Evolutionary conservation across 2,797 vertebrate genomes (phyloP).

Genomic region (Neopelma chrysocephalum): DNA sequence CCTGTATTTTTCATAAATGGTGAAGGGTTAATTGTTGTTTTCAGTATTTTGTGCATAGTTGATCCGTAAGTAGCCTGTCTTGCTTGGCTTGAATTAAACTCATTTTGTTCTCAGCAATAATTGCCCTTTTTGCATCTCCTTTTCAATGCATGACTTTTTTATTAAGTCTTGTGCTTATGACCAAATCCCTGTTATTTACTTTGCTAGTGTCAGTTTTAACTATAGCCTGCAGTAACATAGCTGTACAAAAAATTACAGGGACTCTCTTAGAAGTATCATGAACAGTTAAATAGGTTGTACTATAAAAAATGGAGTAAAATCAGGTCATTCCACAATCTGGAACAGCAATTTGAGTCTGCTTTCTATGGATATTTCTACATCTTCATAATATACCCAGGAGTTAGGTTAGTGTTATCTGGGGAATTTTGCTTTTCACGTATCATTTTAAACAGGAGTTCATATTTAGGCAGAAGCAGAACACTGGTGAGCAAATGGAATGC

Average conservation of each 20-base stretch:
- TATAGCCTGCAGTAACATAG: background rate
- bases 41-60: background rate
- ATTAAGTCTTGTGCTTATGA: background rate
- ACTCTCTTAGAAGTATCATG: background rate
- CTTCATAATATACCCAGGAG: background rate
- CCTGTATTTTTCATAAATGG: background rate
- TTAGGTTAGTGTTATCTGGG: background rate
- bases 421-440: background rate
- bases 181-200: background rate
- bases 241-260: background rate
- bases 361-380: background rate
- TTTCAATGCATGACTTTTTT: background rate
- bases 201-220: constrained; percentile 1
- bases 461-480: background rate
- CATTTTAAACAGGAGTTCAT: background rate
- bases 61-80: background rate
- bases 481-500: background rate
- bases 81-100: background rate
- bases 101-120: background rate
- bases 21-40: background rate
- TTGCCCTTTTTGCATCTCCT: background rate
- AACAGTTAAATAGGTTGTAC: background rate
- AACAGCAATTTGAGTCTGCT: background rate
- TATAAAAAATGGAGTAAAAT: background rate
- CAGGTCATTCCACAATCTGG: background rate